Conservation (phyloP, 2,113 vertebrate genomes). For the Pseudorectes ferrugineus region DNA sequence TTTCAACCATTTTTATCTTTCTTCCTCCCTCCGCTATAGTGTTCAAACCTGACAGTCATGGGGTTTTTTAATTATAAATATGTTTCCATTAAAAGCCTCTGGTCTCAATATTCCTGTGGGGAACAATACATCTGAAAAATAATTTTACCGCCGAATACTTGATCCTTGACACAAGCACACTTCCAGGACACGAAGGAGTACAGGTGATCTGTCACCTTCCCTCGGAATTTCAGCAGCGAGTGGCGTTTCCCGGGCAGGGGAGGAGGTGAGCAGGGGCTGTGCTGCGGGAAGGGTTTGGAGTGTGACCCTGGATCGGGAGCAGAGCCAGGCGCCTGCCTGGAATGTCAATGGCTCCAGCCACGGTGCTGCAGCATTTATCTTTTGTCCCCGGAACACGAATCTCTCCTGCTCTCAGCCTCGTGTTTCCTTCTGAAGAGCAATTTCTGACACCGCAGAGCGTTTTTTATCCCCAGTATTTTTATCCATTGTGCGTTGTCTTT, state of each 20-base stretch:
- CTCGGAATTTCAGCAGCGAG: not conserved
- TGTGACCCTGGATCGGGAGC: not conserved
- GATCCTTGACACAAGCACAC: not conserved
- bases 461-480: not conserved
- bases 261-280: not conserved
- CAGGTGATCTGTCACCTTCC: not conserved
- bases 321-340: not conserved
- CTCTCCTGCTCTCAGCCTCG: not conserved
- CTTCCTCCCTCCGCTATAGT: rapidly evolving
- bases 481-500: rapidly evolving
- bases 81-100: not conserved
- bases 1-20: not conserved
- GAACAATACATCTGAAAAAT: not conserved
- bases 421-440: not conserved
- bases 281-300: not conserved
- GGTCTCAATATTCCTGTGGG: not conserved
- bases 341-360: not conserved
- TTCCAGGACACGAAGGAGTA: not conserved
- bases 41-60: not conserved
- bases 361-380: rapidly evolving
- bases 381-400: not conserved
- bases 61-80: not conserved
- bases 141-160: rapidly evolving
- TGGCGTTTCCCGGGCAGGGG: not conserved
- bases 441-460: not conserved